Base-by-base conservation (phyloP, 2,113 vertebrate genomes). In the Nettapus auritus region DNA sequence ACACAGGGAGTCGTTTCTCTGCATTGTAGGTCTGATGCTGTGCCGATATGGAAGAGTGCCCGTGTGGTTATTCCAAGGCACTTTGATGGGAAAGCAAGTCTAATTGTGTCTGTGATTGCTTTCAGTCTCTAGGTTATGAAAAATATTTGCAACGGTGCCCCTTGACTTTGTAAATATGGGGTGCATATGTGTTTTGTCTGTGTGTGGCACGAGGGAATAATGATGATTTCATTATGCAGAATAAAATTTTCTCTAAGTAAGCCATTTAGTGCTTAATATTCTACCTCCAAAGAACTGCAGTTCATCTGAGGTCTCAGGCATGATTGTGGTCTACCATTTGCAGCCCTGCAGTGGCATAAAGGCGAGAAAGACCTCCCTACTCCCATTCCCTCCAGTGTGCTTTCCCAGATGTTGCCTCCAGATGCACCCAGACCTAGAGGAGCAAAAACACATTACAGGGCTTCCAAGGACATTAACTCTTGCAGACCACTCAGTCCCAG, bases 101-200 rank as follows among this genome's bases (percentile, higher is more conserved):
- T 96, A 92, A 90, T 60, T 89, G 86, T 9, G 4, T 83, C 88
- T 95, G 82, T 82, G 42, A 76, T 95, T 52, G 66, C 94, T 95
- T 88, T 87, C 91, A 56, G 96, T 97, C 88, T 95, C 95, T 40
- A 84, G n/a, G 59, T 95, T 96, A 93, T 96, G 95, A 92, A 91
- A 97, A 97, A 85, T 92, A 93, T 82, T 89, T 96, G 89, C 93
- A 93, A 34, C 82, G 50, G 50, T 96, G 95, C 95, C 89, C 93
- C 80, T 96, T 96, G 96, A 96, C 97, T 96, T 95, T 90, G 70
- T 96, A 96, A 97, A 96, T 96, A 97, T 91, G 81, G 93, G 92
- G 84, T 96, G 87, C 95, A 95, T 95, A 76, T 97, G 97, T 97
- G 92, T 96, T 97, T 97, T 97, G 95, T 97, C 95, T 95, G 90